Conservation (phyloP, 2,113 vertebrate genomes). For the Nothobranchius kuhntae region DNA sequence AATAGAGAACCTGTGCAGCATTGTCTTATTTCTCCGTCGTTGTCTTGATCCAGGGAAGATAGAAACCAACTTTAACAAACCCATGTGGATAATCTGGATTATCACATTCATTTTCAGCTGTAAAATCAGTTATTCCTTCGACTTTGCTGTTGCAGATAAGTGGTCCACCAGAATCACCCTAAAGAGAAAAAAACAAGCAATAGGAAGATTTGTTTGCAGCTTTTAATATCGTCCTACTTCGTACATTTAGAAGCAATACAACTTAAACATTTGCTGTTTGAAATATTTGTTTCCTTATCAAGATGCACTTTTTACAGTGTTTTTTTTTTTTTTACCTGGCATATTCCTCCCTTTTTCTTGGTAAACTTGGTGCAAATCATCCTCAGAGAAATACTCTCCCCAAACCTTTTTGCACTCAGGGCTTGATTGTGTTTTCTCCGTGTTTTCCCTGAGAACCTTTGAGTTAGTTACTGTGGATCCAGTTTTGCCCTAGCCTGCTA, state of each 20-base stretch:
- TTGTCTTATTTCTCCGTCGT: constrained; percentile 14
- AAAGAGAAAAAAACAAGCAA: background rate
- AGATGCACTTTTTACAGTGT: background rate
- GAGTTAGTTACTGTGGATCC: fast-evolving
- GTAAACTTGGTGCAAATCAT: constrained; percentile 67
- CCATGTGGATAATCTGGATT: constrained; percentile 50
- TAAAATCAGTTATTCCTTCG: constrained; percentile 51
- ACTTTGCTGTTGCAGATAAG: constrained; percentile 55
- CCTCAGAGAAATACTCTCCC: background rate
- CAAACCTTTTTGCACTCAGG: constrained; percentile 36
- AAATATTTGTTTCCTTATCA: too few relatives aligned
- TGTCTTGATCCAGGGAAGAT: constrained; percentile 64
- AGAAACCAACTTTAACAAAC: constrained; percentile 51
- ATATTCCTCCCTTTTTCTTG: constrained; percentile 48
- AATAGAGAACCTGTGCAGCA: background rate
- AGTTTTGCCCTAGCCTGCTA: constrained; percentile 69
- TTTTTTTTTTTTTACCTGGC: constrained; percentile 51
- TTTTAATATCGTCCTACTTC: background rate
- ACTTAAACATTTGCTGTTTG: too few relatives aligned
- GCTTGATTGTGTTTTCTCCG: constrained; percentile 16
- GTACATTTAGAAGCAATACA: background rate
- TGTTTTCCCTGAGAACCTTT: constrained; percentile 56
- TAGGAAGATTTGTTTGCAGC: too few relatives aligned
- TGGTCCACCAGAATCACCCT: constrained; percentile 73
- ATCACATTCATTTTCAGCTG: fast-evolving